phyloP scores from a whole-genome alignment of 2,888 invertebrate species.

The Julus scandinavius region DNA sequence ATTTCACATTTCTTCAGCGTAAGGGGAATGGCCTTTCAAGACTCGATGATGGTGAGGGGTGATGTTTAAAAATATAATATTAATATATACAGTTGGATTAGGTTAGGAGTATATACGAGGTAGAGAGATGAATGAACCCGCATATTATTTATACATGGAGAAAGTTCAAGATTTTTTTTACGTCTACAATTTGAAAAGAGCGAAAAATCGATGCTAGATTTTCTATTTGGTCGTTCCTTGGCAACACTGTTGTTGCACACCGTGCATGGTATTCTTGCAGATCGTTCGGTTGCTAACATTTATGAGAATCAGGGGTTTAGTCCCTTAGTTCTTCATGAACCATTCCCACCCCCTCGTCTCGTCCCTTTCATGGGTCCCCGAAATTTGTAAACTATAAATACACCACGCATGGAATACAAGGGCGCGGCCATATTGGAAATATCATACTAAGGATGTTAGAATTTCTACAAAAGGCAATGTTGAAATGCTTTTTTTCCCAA shows the following conservation, averaged over 20 bases:
- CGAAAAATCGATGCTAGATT: slow-evolving; percentile 30
- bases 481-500: too few relatives aligned
- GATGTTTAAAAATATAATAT: not conserved
- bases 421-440: too few relatives aligned
- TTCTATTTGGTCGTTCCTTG: slow-evolving; percentile 19
- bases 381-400: too few relatives aligned
- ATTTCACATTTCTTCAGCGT: not conserved
- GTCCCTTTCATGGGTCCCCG: too few relatives aligned
- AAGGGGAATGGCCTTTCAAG: slow-evolving; percentile 2
- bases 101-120: not conserved
- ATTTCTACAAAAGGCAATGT: too few relatives aligned
- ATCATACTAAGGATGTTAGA: too few relatives aligned
- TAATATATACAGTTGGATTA: slow-evolving; percentile 16
- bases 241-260: slow-evolving; percentile 17
- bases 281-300: not conserved
- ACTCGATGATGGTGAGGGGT: not conserved
- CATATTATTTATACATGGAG: slow-evolving; percentile 40
- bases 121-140: slow-evolving; percentile 26
- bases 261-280: not conserved
- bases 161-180: not conserved
- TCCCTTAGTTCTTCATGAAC: not conserved
- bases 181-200: slow-evolving; percentile 38
- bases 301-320: not conserved
- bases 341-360: not conserved
- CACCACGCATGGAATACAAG: too few relatives aligned